Conservation (phyloP, 2,888 invertebrate species). For the Platerodrilus igneus region DNA sequence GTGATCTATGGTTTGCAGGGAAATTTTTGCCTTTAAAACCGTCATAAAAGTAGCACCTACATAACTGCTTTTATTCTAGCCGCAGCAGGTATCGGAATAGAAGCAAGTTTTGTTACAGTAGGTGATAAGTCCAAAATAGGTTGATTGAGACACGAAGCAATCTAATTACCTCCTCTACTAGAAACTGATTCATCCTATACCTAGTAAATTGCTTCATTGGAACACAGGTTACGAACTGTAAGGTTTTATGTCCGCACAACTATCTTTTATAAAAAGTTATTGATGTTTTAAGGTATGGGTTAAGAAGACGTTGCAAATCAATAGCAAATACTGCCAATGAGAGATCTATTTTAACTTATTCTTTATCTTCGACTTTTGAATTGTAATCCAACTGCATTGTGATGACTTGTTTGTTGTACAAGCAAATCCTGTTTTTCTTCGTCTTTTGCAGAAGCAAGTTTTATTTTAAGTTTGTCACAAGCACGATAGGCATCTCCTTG, state of each 20-base stretch:
- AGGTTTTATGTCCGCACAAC: constrained; percentile 10
- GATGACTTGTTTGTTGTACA: too few relatives aligned
- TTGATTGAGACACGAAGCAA: constrained; percentile 1
- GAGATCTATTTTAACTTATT: too few relatives aligned
- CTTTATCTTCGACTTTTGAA: too few relatives aligned
- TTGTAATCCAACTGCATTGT: too few relatives aligned
- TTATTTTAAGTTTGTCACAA: too few relatives aligned
- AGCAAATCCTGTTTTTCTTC: too few relatives aligned
- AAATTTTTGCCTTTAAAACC: too few relatives aligned
- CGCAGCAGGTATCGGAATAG: constrained; percentile 8
- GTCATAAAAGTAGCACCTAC: too few relatives aligned
- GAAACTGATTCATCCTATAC: constrained; percentile 9
- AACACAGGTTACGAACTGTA: constrained; percentile 6
- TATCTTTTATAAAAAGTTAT: constrained; percentile 10
- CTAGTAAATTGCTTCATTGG: constrained; percentile 5
- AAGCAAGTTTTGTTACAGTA: constrained; percentile 3
- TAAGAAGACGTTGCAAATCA: constrained; percentile 16
- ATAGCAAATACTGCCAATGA: too few relatives aligned
- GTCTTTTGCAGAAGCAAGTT: too few relatives aligned
- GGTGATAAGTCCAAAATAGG: constrained; percentile 1
- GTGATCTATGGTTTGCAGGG: constrained; percentile 9
- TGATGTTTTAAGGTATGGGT: too few relatives aligned
- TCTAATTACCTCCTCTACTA: constrained; percentile 10
- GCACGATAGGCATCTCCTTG: too few relatives aligned
- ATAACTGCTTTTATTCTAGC: constrained; percentile 10